Conservation (phyloP, 37 sponge, comb jelly and placozoan genomes). For the Aplysina aerophoba region DNA sequence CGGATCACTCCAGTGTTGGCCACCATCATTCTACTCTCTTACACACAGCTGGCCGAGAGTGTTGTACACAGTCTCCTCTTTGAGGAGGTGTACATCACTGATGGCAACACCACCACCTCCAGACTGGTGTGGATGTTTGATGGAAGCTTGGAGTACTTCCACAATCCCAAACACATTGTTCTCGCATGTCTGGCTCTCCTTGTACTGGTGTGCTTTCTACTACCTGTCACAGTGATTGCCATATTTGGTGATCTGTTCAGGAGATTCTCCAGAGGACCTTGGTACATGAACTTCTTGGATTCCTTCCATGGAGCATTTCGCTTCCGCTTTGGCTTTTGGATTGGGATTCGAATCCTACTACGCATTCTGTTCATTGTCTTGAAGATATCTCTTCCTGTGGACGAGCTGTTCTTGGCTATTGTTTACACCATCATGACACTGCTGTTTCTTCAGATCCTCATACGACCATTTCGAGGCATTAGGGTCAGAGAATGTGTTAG, state of each 20-base stretch:
- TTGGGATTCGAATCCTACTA: conserved; percentile 5
- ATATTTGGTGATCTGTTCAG: conserved; percentile 21
- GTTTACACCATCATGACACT: background rate
- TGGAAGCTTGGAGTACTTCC: conserved; percentile 25
- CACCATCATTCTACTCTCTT: conserved; percentile 33
- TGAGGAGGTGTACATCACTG: background rate
- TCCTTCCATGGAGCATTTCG: conserved; percentile 20
- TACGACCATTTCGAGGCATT: background rate
- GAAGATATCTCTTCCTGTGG: background rate
- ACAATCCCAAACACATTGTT: conserved; percentile 19
- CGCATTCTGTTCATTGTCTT: background rate
- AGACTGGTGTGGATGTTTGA: conserved; percentile 26
- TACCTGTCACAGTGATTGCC: conserved; percentile 29
- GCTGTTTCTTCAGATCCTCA: background rate
- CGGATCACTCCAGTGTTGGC: conserved; percentile 48
- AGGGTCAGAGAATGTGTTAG: background rate
- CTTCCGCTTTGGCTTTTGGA: conserved; percentile 26
- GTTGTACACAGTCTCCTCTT: background rate
- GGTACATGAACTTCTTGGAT: conserved; percentile 20
- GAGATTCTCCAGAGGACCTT: conserved; percentile 16
- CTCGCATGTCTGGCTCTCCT: conserved; percentile 17
- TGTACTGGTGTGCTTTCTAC: background rate
- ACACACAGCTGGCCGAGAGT: background rate
- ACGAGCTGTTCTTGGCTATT: background rate
- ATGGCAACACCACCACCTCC: background rate